Conservation (phyloP, 2,113 vertebrate species). For the Galeopterus variegatus region DNA sequence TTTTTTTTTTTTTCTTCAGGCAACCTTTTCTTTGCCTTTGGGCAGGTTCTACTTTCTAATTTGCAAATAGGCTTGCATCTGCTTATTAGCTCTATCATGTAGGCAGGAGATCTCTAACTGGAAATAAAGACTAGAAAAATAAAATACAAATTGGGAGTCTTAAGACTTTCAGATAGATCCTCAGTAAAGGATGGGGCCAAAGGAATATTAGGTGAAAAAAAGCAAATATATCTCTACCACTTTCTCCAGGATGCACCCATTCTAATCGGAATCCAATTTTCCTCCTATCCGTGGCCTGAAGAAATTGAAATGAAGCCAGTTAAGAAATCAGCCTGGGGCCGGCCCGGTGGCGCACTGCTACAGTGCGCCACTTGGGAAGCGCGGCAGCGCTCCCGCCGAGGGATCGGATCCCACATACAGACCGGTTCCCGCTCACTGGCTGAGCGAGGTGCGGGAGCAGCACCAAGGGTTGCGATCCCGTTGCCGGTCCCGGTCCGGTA, state of each 20-base stretch:
- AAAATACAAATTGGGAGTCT: neutral
- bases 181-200: neutral
- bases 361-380: too few species aligned
- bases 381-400: too few species aligned
- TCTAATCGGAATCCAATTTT: neutral
- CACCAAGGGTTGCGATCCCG: too few species aligned
- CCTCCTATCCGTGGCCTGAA: neutral
- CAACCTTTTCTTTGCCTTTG: constrained; percentile 15
- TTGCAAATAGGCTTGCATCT: neutral
- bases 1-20: neutral
- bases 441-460: too few species aligned
- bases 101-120: neutral
- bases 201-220: neutral
- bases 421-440: too few species aligned
- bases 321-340: too few species aligned
- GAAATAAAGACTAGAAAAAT: constrained; percentile 26
- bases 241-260: neutral
- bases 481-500: too few species aligned
- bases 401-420: too few species aligned
- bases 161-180: neutral
- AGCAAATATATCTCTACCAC: neutral
- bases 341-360: too few species aligned
- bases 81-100: neutral
- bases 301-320: constrained; percentile 51
- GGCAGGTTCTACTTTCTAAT: constrained; percentile 40